Evolutionary conservation across 23 tunicate species (phyloP), one percentile per base, ranked within the genome.

Genomic region (Trididemnum miniatum): DNA sequence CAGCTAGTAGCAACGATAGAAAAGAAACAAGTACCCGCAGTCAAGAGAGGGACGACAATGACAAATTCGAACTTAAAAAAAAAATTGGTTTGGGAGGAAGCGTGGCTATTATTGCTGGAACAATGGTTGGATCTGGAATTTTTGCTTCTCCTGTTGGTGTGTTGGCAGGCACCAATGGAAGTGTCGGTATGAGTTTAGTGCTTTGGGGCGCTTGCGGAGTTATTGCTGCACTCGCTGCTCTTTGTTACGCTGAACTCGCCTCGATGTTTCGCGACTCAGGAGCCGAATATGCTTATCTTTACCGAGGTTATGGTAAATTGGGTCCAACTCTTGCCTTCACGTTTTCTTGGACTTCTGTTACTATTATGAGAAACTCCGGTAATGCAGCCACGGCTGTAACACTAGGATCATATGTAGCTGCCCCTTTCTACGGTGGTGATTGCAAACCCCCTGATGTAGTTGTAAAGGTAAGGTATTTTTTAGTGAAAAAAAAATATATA

Each of bases 121-220:
- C 92, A 31, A 87, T 87, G 86, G 92, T 60, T n/a, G n/a, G n/a
- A n/a, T n/a, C n/a, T n/a, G n/a, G n/a, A n/a, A n/a, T n/a, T n/a
- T n/a, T n/a, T n/a, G 86, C 71, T 25, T 87, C 92, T 1, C 92
- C 92, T 1, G 86, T 69, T 20, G 92, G 92, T 28, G 86, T 87
- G 0, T 35, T 87, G 5, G 74, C 65, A 38, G 85, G 82, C 9
- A 66, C 74, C 22, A 73, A 87, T 44, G 86, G 82, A 0, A 87
- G 82, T 31, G 86, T 87, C 65, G 92, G 92, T 0, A 2, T 87
- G 54, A 87, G 86, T 29, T 65, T 87, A 51, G 73, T 81, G 29
- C 26, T 87, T 2, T 87, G 92, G 92, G 82, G 78, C 20, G 81
- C 82, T 32, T 87, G 92, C 37, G 92, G 92, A 1, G 26, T 87